Evolutionary conservation across 2,797 vertebrate species (phyloP).

Genomic region (Myotis findleyi): DNA sequence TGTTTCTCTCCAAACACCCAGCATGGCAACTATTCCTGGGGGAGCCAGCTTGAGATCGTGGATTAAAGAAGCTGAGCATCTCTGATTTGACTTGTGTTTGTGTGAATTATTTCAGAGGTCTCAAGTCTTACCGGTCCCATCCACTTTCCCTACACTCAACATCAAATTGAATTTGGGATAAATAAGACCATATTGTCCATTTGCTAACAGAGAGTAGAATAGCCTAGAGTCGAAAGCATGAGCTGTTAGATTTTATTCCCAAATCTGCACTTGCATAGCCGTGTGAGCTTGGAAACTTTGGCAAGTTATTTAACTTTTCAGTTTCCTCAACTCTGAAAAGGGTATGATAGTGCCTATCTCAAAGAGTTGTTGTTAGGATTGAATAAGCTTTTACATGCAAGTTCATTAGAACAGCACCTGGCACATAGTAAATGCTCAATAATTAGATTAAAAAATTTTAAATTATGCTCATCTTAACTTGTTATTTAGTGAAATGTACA

Average conservation of each 20-base stretch:
- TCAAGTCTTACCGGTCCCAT: background rate
- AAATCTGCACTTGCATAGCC: background rate
- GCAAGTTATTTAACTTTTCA: background rate
- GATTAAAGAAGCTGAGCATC: background rate
- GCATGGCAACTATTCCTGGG: background rate
- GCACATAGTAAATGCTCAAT: background rate
- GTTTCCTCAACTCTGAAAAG: background rate
- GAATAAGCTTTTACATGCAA: background rate
- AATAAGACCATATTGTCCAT: background rate
- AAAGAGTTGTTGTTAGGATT: background rate
- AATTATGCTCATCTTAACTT: background rate
- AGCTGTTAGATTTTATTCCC: background rate
- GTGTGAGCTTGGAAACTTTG: background rate
- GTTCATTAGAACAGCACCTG: background rate
- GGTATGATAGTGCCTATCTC: background rate
- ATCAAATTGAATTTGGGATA: background rate
- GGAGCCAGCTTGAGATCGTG: background rate
- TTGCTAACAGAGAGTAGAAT: background rate
- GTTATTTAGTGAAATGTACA: background rate
- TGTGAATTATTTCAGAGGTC: background rate
- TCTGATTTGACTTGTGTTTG: background rate
- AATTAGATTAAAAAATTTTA: background rate
- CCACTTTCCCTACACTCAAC: background rate
- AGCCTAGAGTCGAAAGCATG: background rate
- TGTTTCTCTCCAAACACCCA: background rate